Conservation (phyloP, 2,797 vertebrate species). For the Lepus townsendii region DNA sequence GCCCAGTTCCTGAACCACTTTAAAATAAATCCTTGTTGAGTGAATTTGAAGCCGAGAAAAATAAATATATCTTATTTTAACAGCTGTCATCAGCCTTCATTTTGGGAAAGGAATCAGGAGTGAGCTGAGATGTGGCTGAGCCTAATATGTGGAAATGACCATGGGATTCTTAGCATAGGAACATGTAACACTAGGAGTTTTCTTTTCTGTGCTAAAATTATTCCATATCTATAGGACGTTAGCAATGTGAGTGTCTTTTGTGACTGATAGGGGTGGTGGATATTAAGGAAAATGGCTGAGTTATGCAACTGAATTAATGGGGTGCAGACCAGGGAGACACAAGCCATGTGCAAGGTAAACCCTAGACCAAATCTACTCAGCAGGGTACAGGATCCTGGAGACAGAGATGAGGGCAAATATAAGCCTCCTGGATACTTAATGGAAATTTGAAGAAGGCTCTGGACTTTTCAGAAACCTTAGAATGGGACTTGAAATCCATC, state of each 20-base stretch:
- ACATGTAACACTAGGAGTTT: not conserved
- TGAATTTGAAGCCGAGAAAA: not conserved
- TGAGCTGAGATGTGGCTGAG: not conserved
- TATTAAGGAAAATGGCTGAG: not conserved
- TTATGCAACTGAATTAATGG: not conserved
- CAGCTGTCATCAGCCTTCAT: not conserved
- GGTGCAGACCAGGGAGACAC: not conserved
- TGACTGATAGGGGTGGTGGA: not conserved
- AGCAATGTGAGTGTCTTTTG: not conserved
- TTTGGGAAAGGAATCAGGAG: not conserved
- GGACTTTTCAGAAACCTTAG: not conserved
- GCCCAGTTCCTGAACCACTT: not conserved
- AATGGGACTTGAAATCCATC: not conserved
- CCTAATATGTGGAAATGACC: not conserved
- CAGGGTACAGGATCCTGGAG: not conserved
- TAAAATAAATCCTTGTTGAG: not conserved
- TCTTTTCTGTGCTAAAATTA: not conserved
- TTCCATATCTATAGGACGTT: not conserved
- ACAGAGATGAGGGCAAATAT: not conserved
- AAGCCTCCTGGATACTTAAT: not conserved
- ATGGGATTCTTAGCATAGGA: not conserved
- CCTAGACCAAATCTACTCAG: not conserved
- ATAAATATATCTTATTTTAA: not conserved
- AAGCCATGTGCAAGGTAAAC: not conserved
- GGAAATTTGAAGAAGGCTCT: not conserved